These are phyloP conservation scores for Tenthredo mesomela DNA, from an alignment of 2,888 invertebrate species.

Conservation along the genomic window DNA sequence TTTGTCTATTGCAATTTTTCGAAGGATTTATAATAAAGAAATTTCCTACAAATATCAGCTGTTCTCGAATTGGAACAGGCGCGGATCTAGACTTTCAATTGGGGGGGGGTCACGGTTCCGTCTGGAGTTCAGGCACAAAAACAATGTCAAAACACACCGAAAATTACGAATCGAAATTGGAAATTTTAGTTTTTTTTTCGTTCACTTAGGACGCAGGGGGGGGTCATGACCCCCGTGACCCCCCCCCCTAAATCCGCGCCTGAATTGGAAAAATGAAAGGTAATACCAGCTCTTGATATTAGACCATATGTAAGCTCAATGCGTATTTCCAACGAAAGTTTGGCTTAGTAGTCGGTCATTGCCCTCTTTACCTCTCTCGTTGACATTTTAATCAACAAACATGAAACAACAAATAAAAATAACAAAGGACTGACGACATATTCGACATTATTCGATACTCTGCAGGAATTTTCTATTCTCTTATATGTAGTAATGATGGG, in stretches of 20 bases:
- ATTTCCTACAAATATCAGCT: background rate
- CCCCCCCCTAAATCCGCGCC: no score
- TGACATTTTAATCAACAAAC: background rate
- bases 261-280: slow-evolving; percentile 2
- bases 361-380: slow-evolving; percentile 6
- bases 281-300: background rate
- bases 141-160: no score
- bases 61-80: background rate
- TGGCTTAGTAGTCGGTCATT: background rate
- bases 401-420: background rate
- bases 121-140: no score
- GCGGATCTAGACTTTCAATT: no score
- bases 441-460: background rate
- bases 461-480: background rate
- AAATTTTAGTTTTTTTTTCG: no score
- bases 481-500: background rate
- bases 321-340: slow-evolving; percentile 21
- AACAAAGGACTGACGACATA: background rate
- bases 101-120: no score
- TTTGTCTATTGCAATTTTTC: background rate
- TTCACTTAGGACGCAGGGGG: no score
- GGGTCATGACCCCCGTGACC: no score
- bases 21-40: background rate
- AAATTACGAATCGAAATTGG: no score
- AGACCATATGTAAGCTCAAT: background rate